Evolutionary conservation across 2,888 invertebrate species (phyloP).

Genomic region (Galerucella calmariensis): DNA sequence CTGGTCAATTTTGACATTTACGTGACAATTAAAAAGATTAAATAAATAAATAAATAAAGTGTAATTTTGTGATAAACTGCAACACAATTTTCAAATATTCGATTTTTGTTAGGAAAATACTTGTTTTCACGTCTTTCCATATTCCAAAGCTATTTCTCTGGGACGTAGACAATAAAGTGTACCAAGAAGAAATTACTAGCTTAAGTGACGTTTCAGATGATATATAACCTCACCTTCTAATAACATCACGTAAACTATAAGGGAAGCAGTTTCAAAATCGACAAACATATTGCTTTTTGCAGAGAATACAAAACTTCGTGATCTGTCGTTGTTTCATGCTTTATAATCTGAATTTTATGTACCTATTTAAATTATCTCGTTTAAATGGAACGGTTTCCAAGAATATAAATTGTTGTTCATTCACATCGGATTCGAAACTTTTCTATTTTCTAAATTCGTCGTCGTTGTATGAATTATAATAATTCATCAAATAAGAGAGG

Average conservation of each 20-base stretch:
- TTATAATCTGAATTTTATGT: constrained; percentile 35
- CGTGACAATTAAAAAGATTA: no score
- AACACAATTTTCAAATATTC: background rate
- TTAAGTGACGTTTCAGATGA: constrained; percentile 57
- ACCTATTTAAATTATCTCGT: background rate
- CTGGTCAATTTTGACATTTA: no score
- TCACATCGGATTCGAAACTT: no score
- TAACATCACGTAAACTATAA: constrained; percentile 61
- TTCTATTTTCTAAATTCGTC: no score
- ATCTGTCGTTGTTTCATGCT: constrained; percentile 31
- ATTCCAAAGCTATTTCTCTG: constrained; percentile 46
- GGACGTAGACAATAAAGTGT: constrained; percentile 54
- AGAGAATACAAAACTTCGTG: constrained; percentile 49
- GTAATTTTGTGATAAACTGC: background rate
- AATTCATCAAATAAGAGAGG: no score
- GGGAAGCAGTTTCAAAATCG: constrained; percentile 56
- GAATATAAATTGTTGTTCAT: background rate
- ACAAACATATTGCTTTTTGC: constrained; percentile 55
- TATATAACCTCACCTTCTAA: constrained; percentile 59
- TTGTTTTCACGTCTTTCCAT: constrained; percentile 33
- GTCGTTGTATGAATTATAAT: no score
- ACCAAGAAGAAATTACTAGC: constrained; percentile 56
- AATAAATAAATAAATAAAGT: no score
- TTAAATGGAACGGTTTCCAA: background rate
- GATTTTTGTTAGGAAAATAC: background rate